Evolutionary conservation across 2,888 invertebrate species (phyloP).

Genomic region (Patella depressa): DNA sequence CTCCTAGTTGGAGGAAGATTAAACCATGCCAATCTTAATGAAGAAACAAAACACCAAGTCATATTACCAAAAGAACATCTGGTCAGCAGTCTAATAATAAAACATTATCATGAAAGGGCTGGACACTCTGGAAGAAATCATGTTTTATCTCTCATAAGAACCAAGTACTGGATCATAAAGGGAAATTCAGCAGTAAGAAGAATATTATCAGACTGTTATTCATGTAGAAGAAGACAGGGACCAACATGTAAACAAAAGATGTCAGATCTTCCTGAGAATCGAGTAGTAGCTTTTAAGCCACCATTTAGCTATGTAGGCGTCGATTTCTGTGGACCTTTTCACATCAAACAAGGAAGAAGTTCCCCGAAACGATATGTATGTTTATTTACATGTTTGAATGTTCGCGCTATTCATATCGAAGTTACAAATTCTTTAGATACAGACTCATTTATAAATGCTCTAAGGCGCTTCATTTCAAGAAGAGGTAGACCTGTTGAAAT

Average conservation of each 20-base stretch:
- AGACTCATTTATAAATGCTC: conserved; percentile 30
- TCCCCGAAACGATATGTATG: conserved; percentile 26
- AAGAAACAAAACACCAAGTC: conserved; percentile 15
- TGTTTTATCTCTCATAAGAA: neutral
- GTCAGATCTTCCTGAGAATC: conserved; percentile 22
- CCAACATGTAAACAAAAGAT: conserved; percentile 23
- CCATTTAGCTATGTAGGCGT: conserved; percentile 23
- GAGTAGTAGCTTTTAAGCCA: conserved; percentile 18
- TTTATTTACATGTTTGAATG: conserved; percentile 29
- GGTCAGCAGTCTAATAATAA: conserved; percentile 15
- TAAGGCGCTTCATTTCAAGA: conserved; percentile 30
- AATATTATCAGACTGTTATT: neutral
- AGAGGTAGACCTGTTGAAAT: conserved; percentile 29
- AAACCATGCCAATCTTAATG: neutral
- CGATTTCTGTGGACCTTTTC: conserved; percentile 29
- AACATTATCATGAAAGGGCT: conserved; percentile 4
- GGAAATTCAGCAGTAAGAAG: neutral
- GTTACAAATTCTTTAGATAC: conserved; percentile 23
- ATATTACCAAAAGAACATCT: conserved; percentile 16
- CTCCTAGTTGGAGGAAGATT: conserved; percentile 15
- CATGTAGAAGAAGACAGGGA: neutral
- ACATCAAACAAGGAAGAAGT: conserved; percentile 23
- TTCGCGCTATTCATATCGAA: conserved; percentile 21
- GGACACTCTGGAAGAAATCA: neutral
- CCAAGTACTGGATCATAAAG: neutral